Conservation (phyloP, 2,113 vertebrate species). For the Mobula hypostoma region DNA sequence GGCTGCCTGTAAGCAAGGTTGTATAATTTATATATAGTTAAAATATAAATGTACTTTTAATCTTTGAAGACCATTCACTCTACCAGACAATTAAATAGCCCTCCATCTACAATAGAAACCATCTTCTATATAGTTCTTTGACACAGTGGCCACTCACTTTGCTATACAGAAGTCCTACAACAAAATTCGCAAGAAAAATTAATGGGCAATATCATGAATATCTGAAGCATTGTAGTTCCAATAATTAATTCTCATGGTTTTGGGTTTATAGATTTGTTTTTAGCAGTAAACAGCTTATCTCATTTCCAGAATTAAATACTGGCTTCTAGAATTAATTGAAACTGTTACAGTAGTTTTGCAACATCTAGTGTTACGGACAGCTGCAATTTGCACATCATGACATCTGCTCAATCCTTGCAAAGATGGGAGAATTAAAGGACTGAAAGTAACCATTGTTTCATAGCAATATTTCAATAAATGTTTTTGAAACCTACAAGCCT, state of each 20-base stretch:
- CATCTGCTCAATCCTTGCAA: background rate
- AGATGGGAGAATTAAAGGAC: background rate
- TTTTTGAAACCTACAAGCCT: background rate
- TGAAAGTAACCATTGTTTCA: background rate
- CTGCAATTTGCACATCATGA: background rate
- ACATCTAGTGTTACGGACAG: background rate
- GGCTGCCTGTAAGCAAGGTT: too few species aligned
- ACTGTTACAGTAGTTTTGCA: background rate
- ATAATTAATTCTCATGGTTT: background rate
- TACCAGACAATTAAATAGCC: background rate
- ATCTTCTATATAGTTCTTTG: background rate
- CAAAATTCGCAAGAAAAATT: background rate
- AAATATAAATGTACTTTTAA: too few species aligned
- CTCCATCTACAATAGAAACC: background rate
- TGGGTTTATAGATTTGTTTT: background rate
- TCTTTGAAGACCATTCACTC: background rate
- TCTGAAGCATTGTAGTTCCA: background rate
- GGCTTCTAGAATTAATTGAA: background rate
- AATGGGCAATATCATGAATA: background rate
- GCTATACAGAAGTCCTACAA: background rate
- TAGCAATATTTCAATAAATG: background rate
- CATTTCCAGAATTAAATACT: background rate
- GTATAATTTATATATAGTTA: too few species aligned
- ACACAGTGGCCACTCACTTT: background rate
- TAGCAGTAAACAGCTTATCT: background rate